Base-by-base conservation (phyloP, 1,140 invertebrate genomes). In the Zaprionus kolodkinae region DNA sequence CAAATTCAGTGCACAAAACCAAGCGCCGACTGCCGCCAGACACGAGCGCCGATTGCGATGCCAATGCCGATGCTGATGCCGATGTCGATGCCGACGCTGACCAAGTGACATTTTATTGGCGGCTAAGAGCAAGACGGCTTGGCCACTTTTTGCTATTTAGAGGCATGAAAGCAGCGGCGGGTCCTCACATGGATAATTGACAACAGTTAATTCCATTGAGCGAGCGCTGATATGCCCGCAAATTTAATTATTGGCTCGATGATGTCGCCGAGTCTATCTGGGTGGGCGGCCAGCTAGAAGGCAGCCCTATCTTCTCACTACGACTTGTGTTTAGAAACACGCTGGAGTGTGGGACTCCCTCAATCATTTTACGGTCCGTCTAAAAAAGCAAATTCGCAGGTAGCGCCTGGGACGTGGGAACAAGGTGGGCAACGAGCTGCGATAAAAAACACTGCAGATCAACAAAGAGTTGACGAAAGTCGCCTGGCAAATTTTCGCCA, bases 71-170 rank as follows among this genome's bases (percentile, higher is more conserved):
- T 60, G 64, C 56, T 27, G 7, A 33, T 35, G 55, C 12, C 62
- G 10, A 27, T 38, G 38, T 9, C 55, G 38, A 27, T 50, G n/a
- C 17, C 63, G 15, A 43, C 17, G 64, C 67, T 79, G 76, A 78
- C 75, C 84, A 87, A 87, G 84, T 87, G 84, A 87, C 84, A 87
- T 87, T 87, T 88, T 88, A 87, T 87, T 87, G 84, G 83, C 84
- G 77, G 79, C 30, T 60, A 36, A 73, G 66, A 62, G 65, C 67
- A 70, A 74, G 63, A 43, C 40, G 40, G 40, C 40, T 30, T 27
- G 56, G 55, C 64, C 55, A 45, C 48, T 76, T 65, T 81, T 84
- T 74, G 76, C 83, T 87, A 87, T 88, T 87, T 87, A 88, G 77
- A 83, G 77, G 84, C 84, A 87, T 88, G 84, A 84, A 84, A 80